Evolutionary conservation across 2,113 vertebrate genomes (phyloP).

Genomic region (Antechinus stuartii): DNA sequence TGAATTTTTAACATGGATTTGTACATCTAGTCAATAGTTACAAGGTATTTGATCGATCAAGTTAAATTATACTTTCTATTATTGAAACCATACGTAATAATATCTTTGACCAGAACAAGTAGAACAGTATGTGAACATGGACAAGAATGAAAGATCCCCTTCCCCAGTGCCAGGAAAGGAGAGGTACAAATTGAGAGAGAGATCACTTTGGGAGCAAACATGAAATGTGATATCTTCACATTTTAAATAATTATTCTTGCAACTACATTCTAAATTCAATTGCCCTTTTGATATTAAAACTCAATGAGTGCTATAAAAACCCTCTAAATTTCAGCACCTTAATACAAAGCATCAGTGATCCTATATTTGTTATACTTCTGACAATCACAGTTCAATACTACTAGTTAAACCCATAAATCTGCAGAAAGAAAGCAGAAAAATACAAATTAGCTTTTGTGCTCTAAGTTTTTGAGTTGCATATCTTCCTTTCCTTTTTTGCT

Average conservation of each 20-base stretch:
- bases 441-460: neutral
- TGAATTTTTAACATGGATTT: neutral
- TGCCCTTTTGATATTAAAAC: neutral
- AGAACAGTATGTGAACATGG: no score
- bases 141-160: neutral
- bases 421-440: neutral
- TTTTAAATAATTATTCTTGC: neutral
- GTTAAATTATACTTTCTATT: neutral
- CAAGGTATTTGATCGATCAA: neutral
- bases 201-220: neutral
- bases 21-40: neutral
- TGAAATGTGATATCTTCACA: neutral
- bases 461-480: neutral
- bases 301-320: neutral
- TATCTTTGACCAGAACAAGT: neutral
- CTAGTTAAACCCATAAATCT: neutral
- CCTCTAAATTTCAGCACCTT: neutral
- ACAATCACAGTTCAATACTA: neutral
- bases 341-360: neutral
- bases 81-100: neutral
- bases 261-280: neutral
- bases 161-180: neutral
- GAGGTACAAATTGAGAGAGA: neutral
- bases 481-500: conserved; percentile 26
- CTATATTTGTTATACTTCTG: neutral